Evolutionary conservation across 2,797 vertebrate species (phyloP).

Genomic region (Tamandua tetradactyla): DNA sequence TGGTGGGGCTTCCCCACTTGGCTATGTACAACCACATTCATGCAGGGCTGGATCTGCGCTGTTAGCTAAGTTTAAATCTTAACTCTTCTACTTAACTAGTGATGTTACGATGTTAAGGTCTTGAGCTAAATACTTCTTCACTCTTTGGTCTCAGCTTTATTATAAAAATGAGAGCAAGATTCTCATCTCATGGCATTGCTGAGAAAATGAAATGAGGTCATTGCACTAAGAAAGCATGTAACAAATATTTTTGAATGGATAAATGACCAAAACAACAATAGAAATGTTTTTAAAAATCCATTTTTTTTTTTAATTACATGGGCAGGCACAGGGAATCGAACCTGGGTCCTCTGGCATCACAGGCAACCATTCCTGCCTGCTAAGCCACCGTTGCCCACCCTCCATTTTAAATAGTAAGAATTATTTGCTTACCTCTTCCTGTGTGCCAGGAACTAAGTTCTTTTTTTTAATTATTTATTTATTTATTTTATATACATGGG

Average conservation of each 20-base stretch:
- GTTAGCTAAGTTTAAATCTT: background rate
- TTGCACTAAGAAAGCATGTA: background rate
- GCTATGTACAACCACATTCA: background rate
- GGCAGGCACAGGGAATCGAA: too few species aligned
- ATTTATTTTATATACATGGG: too few species aligned
- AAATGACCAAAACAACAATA: constrained; percentile 20
- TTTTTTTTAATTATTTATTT: too few species aligned
- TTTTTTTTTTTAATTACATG: too few species aligned
- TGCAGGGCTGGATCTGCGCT: background rate
- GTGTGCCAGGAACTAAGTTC: background rate
- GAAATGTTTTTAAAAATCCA: background rate
- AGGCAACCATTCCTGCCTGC: too few species aligned
- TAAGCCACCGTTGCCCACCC: too few species aligned
- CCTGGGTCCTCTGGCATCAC: too few species aligned
- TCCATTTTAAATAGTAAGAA: background rate
- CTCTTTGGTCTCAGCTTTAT: background rate
- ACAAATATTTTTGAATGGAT: constrained; percentile 32
- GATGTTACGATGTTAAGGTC: too few species aligned
- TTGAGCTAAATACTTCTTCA: background rate
- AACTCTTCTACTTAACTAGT: background rate
- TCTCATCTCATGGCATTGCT: background rate
- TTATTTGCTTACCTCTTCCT: background rate
- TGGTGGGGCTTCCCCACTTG: background rate
- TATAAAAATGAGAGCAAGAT: constrained; percentile 7
- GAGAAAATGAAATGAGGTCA: background rate